Conservation (phyloP, 2,797 vertebrate species). For the Chelon auratus region DNA sequence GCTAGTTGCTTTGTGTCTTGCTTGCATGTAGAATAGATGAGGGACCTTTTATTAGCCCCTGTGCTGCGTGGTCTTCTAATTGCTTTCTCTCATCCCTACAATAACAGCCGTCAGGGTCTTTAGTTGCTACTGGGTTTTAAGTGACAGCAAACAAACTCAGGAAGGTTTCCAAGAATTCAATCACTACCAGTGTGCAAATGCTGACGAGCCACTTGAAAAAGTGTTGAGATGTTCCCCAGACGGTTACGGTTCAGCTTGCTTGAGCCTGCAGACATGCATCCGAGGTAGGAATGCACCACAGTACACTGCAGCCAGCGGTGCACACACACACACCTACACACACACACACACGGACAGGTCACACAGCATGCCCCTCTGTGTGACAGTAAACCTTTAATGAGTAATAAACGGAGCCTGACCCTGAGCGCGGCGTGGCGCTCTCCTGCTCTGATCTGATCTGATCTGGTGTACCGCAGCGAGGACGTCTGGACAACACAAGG, state of each 20-base stretch:
- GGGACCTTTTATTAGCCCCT: too few relatives aligned
- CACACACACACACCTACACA: background rate
- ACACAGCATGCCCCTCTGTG: constrained; percentile 31
- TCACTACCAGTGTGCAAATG: background rate
- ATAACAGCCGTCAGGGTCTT: too few relatives aligned
- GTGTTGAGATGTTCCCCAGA: background rate
- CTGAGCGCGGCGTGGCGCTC: constrained; percentile 47
- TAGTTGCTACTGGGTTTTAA: too few relatives aligned
- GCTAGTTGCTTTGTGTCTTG: too few relatives aligned
- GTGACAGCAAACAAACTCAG: background rate
- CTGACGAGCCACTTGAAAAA: background rate
- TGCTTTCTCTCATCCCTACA: too few relatives aligned
- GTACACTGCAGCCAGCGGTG: background rate
- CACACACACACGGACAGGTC: constrained; percentile 2
- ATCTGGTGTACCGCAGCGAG: constrained; percentile 19
- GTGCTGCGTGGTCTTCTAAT: too few relatives aligned
- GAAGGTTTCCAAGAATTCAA: too few relatives aligned
- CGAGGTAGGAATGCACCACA: background rate
- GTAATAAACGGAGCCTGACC: constrained; percentile 56
- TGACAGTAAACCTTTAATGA: constrained; percentile 63
- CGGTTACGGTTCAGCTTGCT: background rate
- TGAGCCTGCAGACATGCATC: too few relatives aligned
- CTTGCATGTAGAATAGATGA: too few relatives aligned
- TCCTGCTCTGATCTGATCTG: constrained; percentile 26
- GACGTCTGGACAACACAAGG: background rate